These are phyloP conservation scores for Orthosia gothica DNA, from an alignment of 2,888 invertebrate species.

Conservation along the genomic window DNA sequence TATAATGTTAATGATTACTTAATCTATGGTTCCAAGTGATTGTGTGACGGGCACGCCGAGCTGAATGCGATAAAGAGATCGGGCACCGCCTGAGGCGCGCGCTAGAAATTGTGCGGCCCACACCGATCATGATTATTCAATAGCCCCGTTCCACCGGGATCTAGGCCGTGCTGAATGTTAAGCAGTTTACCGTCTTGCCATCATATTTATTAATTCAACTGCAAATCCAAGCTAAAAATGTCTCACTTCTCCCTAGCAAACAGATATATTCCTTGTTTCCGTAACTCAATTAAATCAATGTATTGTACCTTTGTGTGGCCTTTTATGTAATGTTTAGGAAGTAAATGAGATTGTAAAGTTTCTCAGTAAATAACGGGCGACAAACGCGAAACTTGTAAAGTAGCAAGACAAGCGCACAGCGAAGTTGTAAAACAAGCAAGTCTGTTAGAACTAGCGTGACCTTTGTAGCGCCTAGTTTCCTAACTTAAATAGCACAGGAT, in stretches of 20 bases:
- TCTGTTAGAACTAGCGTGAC: slow-evolving; percentile 54
- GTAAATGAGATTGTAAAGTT: slow-evolving; percentile 60
- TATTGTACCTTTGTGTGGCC: slow-evolving; percentile 10
- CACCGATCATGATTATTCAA: slow-evolving; percentile 89
- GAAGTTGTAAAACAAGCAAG: slow-evolving; percentile 60
- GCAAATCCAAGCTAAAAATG: slow-evolving; percentile 59
- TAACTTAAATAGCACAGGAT: slow-evolving; percentile 34
- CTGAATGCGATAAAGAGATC: slow-evolving; percentile 72
- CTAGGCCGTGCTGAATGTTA: slow-evolving; percentile 85
- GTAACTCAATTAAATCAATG: slow-evolving; percentile 31
- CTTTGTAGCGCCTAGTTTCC: slow-evolving; percentile 38
- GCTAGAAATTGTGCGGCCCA: slow-evolving; percentile 81
- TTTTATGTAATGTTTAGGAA: slow-evolving; percentile 48
- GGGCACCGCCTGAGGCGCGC: slow-evolving; percentile 67
- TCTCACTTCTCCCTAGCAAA: slow-evolving; percentile 35
- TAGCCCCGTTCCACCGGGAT: slow-evolving; percentile 81
- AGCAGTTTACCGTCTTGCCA: slow-evolving; percentile 78
- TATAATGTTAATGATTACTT: slow-evolving; percentile 44
- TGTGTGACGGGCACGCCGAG: slow-evolving; percentile 50
- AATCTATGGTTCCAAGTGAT: slow-evolving; percentile 47
- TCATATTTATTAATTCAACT: slow-evolving; percentile 68
- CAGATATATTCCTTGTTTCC: slow-evolving; percentile 18
- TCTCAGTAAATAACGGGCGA: slow-evolving; percentile 51
- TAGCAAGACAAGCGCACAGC: slow-evolving; percentile 52
- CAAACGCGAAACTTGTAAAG: slow-evolving; percentile 58